Conservation (phyloP, 2,888 invertebrate genomes). For the Coleophora deauratella region DNA sequence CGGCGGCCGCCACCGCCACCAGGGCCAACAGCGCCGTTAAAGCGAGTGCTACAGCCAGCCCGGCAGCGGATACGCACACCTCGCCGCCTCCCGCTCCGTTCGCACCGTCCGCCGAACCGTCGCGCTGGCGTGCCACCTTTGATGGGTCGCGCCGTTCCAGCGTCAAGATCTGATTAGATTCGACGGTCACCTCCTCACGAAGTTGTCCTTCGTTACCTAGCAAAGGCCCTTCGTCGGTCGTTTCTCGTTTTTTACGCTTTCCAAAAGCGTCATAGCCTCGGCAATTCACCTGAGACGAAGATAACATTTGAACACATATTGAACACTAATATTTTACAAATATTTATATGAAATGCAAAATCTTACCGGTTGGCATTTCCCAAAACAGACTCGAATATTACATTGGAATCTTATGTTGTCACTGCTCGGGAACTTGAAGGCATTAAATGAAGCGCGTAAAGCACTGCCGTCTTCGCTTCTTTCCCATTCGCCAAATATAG, state of each 20-base stretch:
- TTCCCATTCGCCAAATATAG: constrained; percentile 95
- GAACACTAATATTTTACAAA: too few species aligned
- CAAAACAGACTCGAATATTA: constrained; percentile 95
- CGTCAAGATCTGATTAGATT: constrained; percentile 93
- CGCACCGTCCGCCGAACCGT: constrained; percentile 84
- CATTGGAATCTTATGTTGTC: constrained; percentile 97
- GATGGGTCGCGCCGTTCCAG: constrained; percentile 88
- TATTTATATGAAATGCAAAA: too few species aligned
- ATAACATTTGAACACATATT: too few species aligned
- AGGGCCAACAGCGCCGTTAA: constrained; percentile 93
- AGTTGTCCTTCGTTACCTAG: constrained; percentile 84
- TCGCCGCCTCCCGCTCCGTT: constrained; percentile 74
- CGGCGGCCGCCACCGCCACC: constrained; percentile 94
- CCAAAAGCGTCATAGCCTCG: constrained; percentile 93
- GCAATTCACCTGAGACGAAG: constrained; percentile 82
- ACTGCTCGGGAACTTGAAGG: constrained; percentile 95
- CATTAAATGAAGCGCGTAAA: constrained; percentile 90
- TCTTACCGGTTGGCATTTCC: constrained; percentile 93
- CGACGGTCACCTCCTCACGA: constrained; percentile 93
- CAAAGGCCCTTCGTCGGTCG: constrained; percentile 66
- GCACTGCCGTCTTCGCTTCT: constrained; percentile 90
- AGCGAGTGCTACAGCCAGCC: constrained; percentile 92
- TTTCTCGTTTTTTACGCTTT: constrained; percentile 80
- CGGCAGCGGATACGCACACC: constrained; percentile 95
- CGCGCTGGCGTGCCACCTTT: constrained; percentile 83